These are phyloP conservation scores for Coregonus sp. DNA, from an alignment of 2,797 vertebrate genomes.

Conservation along the genomic window DNA sequence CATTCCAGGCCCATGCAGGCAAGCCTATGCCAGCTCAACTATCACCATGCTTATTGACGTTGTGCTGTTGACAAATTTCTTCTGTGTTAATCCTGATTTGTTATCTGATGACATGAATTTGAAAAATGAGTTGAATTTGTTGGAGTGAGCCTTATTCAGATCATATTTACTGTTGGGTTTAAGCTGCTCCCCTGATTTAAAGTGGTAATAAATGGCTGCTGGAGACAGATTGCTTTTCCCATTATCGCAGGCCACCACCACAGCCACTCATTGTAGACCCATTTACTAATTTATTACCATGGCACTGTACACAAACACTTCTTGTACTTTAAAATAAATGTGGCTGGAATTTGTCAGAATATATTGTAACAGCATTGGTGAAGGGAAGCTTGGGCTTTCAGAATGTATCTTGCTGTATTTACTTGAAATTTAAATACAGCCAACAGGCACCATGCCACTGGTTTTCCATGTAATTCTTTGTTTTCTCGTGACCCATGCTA, in stretches of 20 bases:
- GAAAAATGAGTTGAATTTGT: slow-evolving; percentile 55
- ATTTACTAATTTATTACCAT: slow-evolving; percentile 30
- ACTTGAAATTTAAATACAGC: slow-evolving; percentile 13
- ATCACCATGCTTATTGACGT: slow-evolving; percentile 51
- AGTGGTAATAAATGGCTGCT: slow-evolving; percentile 39
- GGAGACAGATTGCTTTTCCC: slow-evolving; percentile 38
- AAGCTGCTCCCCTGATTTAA: slow-evolving; percentile 31
- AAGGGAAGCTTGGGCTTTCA: too few species aligned
- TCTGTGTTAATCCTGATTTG: slow-evolving; percentile 58
- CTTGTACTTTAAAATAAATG: too few species aligned
- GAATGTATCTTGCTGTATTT: background rate
- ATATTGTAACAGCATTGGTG: too few species aligned
- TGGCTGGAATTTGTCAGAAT: too few species aligned
- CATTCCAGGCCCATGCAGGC: background rate
- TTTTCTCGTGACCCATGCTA: background rate
- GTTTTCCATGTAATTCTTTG: background rate
- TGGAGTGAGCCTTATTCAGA: slow-evolving; percentile 38
- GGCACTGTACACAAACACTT: background rate
- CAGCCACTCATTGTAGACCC: slow-evolving; percentile 21
- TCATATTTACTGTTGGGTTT: slow-evolving; percentile 1
- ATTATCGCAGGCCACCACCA: slow-evolving; percentile 22
- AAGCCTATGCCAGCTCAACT: slow-evolving; percentile 24
- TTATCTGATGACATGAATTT: slow-evolving; percentile 55
- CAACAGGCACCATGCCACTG: background rate
- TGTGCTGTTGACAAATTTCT: slow-evolving; percentile 52